Conservation (phyloP, 2,888 invertebrate species). For the Philopedon plagiatum region DNA sequence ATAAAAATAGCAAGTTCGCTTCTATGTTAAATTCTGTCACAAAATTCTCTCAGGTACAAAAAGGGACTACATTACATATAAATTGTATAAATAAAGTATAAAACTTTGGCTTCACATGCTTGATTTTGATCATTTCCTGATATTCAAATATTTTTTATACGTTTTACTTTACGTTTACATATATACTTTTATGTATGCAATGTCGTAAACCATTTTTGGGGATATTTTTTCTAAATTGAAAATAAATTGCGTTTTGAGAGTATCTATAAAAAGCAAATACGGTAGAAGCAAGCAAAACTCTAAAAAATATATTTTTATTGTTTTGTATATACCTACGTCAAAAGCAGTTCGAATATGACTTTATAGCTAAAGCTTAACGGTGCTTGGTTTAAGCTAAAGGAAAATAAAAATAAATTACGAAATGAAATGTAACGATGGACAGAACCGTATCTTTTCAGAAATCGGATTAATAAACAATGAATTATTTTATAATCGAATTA, state of each 20-base stretch:
- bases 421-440: too few species aligned
- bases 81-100: background rate
- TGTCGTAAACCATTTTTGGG: background rate
- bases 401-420: too few species aligned
- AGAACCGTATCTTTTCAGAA: too few species aligned
- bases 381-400: background rate
- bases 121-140: background rate
- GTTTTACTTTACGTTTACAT: background rate
- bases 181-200: conserved; percentile 1
- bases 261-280: background rate
- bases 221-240: conserved; percentile 1
- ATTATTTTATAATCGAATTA: too few species aligned
- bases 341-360: background rate
- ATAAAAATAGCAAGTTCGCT: too few species aligned
- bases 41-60: too few species aligned
- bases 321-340: background rate
- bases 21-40: too few species aligned
- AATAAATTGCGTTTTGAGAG: background rate
- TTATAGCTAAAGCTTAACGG: background rate
- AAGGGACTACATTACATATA: too few species aligned
- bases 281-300: background rate
- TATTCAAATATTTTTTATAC: background rate
- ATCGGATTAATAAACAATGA: too few species aligned
- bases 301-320: conserved; percentile 14
- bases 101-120: background rate